Conservation (phyloP, 2,888 invertebrate species). For the Catonia carolina region DNA sequence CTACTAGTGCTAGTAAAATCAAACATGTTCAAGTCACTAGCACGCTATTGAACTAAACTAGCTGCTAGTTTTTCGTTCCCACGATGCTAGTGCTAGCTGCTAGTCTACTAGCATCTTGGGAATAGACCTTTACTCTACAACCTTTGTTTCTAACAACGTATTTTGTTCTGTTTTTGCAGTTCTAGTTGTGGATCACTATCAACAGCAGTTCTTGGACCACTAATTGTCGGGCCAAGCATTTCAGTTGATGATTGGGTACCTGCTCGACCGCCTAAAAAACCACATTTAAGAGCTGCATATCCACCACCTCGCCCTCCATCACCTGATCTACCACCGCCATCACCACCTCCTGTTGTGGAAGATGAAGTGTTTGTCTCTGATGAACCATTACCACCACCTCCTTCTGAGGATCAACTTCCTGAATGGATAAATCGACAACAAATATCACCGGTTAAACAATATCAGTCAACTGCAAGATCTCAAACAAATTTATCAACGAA, state of each 20-base stretch:
- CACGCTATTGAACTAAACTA: too few species aligned
- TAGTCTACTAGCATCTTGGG: too few species aligned
- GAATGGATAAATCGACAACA: slow-evolving; percentile 20
- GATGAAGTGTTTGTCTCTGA: slow-evolving; percentile 54
- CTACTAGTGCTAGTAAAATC: too few species aligned
- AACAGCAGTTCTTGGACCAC: slow-evolving; percentile 52
- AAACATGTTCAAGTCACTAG: too few species aligned
- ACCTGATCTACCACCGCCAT: slow-evolving; percentile 57
- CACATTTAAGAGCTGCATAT: slow-evolving; percentile 51
- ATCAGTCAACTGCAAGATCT: slow-evolving; percentile 12
- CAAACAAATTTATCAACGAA: neutral
- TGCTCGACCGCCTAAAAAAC: slow-evolving; percentile 71
- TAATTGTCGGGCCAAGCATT: slow-evolving; percentile 56
- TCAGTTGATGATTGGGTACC: slow-evolving; percentile 63
- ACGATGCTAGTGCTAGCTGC: too few species aligned
- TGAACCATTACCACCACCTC: slow-evolving; percentile 60
- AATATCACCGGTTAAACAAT: neutral
- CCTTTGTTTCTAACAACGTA: too few species aligned
- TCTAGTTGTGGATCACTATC: slow-evolving; percentile 54
- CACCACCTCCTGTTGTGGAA: slow-evolving; percentile 52
- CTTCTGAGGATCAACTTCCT: slow-evolving; percentile 39
- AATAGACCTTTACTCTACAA: too few species aligned
- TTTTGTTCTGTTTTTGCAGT: too few species aligned
- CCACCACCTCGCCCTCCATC: slow-evolving; percentile 36
- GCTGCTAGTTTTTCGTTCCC: too few species aligned